A percentile compares a stretch with the other conserved stretches of the same genome.
phyloP scores from a whole-genome alignment of 2,797 vertebrate genomes.

The Premnoplex brunnescens region DNA sequence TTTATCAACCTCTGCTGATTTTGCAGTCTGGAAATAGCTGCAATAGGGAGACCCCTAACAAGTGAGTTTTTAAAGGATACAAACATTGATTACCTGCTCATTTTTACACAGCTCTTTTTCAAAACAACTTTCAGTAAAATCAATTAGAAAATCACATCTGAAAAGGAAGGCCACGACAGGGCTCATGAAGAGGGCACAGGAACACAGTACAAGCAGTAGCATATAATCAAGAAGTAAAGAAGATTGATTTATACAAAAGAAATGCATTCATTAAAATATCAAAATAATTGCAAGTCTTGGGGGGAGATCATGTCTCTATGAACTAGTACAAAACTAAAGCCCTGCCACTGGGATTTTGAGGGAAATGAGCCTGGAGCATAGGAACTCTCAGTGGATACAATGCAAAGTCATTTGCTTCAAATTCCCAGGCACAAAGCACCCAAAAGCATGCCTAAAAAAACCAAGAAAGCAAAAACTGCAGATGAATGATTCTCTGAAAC shows the following conservation, averaged over 20 bases:
- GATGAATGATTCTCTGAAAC: neutral
- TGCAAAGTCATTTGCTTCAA: neutral
- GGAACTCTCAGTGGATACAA: neutral
- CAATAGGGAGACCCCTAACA: neutral
- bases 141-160: neutral
- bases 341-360: neutral
- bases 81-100: neutral
- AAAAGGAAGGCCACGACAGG: neutral
- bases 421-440: neutral
- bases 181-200: neutral
- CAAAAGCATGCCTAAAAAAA: neutral
- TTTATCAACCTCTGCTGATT: neutral
- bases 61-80: neutral
- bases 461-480: neutral
- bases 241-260: neutral
- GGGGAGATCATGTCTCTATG: rapidly evolving
- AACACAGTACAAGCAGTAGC: neutral
- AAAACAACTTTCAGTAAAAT: neutral
- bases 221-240: neutral
- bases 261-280: neutral
- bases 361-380: neutral
- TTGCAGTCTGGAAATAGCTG: neutral
- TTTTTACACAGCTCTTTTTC: neutral
- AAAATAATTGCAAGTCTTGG: neutral
- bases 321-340: neutral